These are phyloP conservation scores for Mythimna vitellina DNA, from an alignment of 2,888 invertebrate species.

Conservation along the genomic window DNA sequence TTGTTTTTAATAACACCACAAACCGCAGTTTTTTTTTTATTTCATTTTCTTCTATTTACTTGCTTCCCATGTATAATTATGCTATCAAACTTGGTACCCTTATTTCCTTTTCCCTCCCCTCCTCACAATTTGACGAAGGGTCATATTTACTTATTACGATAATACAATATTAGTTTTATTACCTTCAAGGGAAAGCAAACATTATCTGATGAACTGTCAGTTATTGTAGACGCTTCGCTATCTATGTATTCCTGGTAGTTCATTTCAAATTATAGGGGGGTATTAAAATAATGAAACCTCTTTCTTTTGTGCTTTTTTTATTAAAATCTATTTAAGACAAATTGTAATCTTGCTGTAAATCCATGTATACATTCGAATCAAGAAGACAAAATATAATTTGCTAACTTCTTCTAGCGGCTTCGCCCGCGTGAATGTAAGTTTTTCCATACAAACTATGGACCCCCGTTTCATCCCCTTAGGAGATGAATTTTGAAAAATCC, in stretches of 20 bases:
- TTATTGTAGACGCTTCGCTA: neutral
- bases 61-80: neutral
- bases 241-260: conserved; percentile 10
- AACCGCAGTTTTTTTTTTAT: neutral
- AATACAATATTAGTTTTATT: neutral
- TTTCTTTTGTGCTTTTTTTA: neutral
- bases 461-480: too few relatives aligned
- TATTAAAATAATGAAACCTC: neutral
- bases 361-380: too few relatives aligned
- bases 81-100: neutral
- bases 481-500: too few relatives aligned
- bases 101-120: conserved; percentile 3
- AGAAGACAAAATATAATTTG: too few relatives aligned
- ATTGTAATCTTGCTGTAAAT: too few relatives aligned
- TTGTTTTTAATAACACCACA: too few relatives aligned
- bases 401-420: too few relatives aligned
- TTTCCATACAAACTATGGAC: too few relatives aligned
- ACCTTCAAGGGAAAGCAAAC: conserved; percentile 2
- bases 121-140: neutral
- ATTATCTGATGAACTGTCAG: conserved; percentile 6
- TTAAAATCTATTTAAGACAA: neutral
- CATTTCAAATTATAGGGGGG: neutral
- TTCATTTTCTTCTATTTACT: too few relatives aligned
- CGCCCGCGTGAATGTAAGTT: too few relatives aligned
- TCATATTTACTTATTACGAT: conserved; percentile 12